These are phyloP conservation scores for Drosophila paranaensis DNA, from an alignment of 2,888 invertebrate species.

Conservation along the genomic window DNA sequence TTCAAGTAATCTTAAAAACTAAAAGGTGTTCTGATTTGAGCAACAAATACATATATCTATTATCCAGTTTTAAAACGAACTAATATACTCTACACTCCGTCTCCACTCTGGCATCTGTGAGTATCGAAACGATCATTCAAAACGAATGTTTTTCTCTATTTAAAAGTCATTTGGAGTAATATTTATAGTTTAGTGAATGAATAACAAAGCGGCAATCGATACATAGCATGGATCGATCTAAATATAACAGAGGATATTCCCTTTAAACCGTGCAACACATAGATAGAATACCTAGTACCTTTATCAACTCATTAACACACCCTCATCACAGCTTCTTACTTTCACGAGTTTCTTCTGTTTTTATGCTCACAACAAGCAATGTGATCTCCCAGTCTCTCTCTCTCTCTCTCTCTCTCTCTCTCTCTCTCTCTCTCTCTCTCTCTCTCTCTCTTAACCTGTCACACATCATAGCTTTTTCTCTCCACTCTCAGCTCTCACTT, in stretches of 20 bases:
- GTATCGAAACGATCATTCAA: neutral
- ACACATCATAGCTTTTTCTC: neutral
- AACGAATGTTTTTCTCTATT: neutral
- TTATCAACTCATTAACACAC: neutral
- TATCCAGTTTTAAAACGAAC: neutral
- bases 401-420: neutral
- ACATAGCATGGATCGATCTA: neutral
- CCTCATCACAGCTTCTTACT: constrained; percentile 2
- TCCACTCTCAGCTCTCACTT: neutral
- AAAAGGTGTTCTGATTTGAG: neutral
- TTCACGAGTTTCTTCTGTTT: neutral
- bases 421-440: neutral
- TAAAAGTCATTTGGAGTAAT: neutral
- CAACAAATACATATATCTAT: neutral
- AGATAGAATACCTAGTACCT: neutral
- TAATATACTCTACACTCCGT: neutral
- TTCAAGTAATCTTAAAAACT: neutral
- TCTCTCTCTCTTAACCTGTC: neutral
- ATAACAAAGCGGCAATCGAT: neutral
- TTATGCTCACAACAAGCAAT: neutral
- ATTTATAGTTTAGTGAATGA: neutral
- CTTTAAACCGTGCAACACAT: neutral
- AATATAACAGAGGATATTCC: neutral
- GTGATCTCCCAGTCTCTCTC: constrained; percentile 1
- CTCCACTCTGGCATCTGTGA: neutral